Conservation (phyloP, 2,797 vertebrate genomes). For the Choloepus didactylus region DNA sequence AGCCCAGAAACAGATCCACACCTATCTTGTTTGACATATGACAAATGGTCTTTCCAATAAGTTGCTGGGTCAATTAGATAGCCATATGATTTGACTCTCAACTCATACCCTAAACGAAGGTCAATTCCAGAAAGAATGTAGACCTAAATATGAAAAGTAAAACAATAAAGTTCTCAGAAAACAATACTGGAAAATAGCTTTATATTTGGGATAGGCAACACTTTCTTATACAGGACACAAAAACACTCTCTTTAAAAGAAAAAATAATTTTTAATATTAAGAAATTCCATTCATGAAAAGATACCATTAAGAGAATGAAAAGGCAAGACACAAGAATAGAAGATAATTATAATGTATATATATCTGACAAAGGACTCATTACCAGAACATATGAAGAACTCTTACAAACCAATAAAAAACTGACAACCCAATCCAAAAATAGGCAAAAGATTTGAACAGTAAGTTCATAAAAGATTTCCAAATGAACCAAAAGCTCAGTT, state of each 20-base stretch:
- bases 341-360: conserved; percentile 10
- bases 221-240: conserved; percentile 51
- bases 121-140: not conserved
- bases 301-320: conserved; percentile 31
- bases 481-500: conserved; percentile 23
- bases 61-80: not conserved
- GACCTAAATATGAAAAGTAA: conserved; percentile 33
- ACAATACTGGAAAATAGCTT: not conserved
- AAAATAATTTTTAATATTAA: not conserved
- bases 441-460: conserved; percentile 19
- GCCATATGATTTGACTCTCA: not conserved
- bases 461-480: conserved; percentile 41
- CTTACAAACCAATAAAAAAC: conserved; percentile 29
- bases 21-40: not conserved
- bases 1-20: not conserved
- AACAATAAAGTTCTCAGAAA: conserved; percentile 7
- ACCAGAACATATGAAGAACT: conserved; percentile 27
- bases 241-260: conserved; percentile 24
- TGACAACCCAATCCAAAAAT: conserved; percentile 12
- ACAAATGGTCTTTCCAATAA: conserved; percentile 24
- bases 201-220: conserved; percentile 38
- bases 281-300: conserved; percentile 8
- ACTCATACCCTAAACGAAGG: conserved; percentile 36
- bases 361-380: not conserved
- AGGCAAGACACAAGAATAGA: not conserved